Evolutionary conservation across 1,140 invertebrate species (phyloP).

Genomic region (Drosophila seguyi): DNA sequence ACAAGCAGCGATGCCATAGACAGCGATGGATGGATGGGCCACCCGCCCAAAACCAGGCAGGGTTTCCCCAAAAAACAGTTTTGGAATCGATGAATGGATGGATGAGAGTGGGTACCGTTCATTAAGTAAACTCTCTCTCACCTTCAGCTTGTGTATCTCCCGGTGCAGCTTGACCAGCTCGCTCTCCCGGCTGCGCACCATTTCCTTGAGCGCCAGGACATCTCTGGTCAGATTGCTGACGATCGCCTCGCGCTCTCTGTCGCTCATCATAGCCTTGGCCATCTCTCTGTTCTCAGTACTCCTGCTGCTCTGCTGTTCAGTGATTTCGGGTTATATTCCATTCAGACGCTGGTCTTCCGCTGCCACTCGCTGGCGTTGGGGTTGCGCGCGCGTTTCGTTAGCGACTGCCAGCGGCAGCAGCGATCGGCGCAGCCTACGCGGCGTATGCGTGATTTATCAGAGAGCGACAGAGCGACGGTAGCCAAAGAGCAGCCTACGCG

Average conservation of each 20-base stretch:
- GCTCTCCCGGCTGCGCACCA: constrained; percentile 58
- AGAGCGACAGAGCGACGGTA: background rate
- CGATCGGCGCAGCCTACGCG: constrained; percentile 67
- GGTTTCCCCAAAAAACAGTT: background rate
- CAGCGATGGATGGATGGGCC: constrained; percentile 54
- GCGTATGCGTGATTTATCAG: constrained; percentile 68
- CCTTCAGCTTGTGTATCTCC: constrained; percentile 88
- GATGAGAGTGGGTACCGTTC: background rate
- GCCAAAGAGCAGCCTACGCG: too few relatives aligned
- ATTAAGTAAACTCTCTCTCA: too few relatives aligned
- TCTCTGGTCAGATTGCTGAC: constrained; percentile 53
- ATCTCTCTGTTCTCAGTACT: constrained; percentile 21
- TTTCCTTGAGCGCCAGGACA: constrained; percentile 59
- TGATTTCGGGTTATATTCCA: constrained; percentile 33
- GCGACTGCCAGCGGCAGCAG: constrained; percentile 59
- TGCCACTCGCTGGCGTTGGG: constrained; percentile 30
- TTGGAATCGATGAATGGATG: constrained; percentile 3
- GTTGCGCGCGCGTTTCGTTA: constrained; percentile 50
- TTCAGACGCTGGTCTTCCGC: constrained; percentile 43
- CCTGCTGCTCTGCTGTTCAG: constrained; percentile 1
- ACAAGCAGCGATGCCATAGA: constrained; percentile 59
- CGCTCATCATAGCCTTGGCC: constrained; percentile 36
- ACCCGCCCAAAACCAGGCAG: background rate
- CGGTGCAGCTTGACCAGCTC: constrained; percentile 86
- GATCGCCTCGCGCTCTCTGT: constrained; percentile 51